Base-by-base conservation (phyloP, 1,140 invertebrate species). In the Drosophila kurseongensis region DNA sequence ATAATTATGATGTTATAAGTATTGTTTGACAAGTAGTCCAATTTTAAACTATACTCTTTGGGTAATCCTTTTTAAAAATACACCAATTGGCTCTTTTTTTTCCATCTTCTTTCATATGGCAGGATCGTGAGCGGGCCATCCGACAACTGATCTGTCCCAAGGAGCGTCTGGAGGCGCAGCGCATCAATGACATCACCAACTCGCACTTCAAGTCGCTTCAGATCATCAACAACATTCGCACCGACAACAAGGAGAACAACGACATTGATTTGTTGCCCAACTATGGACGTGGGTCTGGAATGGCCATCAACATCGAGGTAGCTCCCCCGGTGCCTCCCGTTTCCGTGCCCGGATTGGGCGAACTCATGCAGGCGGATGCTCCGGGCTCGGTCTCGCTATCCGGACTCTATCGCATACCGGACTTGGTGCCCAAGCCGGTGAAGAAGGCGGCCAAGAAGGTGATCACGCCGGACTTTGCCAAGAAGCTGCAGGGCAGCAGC, bases 201-300 rank as follows among this genome's bases (percentile, higher is more conserved):
- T 91, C 91, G 9, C 91, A 92, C 75, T 91, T 91, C 75, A 92
- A 92, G 48, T 92, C 91, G 0, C 69, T 91, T 41, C 91, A 92
- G 58, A 91, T 92, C 36, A 92, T 92, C 48, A 91, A 92, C 35
- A 89, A 78, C 56, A 91, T 92, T 18, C 90, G 69, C 42, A 85
- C 91, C 14, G 91, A 92, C 56, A 92, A 92, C 66, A 91, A 92
- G 23, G 91, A 92, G 67, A 90, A 92, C 62, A 92, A 92, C 52
- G 79, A 92, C 45, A 92, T 92, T 44, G 91, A 91, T 2, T 9
- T 92, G 41, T 16, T 91, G 66, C 88, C 88, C 8, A 80, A 80
- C 40, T 89, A 90, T 9, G 69, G 65, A 5, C 50, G 18, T 0
- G 38, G 57, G 1, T 23, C 54, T 5, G 67, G 68, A 6, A 41